Evolutionary conservation across 2,113 vertebrate genomes (phyloP).

Genomic region (Chunga burmeisteri): DNA sequence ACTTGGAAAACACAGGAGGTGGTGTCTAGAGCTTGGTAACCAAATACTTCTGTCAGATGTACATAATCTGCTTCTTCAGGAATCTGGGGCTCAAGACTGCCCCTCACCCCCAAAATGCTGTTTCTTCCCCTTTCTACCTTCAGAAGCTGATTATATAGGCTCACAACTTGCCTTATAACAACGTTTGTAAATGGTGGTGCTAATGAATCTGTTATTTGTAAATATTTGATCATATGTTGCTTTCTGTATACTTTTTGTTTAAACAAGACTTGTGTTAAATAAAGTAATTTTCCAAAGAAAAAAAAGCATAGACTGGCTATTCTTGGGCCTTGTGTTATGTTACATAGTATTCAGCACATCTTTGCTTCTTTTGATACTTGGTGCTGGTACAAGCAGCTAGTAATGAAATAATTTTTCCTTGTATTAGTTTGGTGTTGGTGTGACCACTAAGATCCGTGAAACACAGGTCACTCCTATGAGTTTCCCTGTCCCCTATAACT

Average conservation of each 20-base stretch:
- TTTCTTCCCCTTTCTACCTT: not conserved
- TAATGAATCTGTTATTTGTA: not conserved
- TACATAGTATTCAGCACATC: not conserved
- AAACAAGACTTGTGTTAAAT: not conserved
- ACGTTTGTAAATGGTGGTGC: not conserved
- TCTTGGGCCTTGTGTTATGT: not conserved
- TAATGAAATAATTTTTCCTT: not conserved
- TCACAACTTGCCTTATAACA: not conserved
- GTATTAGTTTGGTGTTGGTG: not conserved
- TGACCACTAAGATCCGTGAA: not conserved
- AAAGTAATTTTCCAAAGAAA: not conserved
- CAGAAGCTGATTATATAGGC: not conserved
- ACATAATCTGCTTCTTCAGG: not conserved
- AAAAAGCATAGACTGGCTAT: not conserved
- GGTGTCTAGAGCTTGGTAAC: not conserved
- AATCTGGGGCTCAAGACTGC: not conserved
- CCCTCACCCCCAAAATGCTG: not conserved
- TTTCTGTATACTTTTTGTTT: constrained; percentile 7
- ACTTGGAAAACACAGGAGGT: not conserved
- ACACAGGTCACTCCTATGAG: not conserved
- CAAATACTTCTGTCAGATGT: not conserved
- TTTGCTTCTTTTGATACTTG: not conserved
- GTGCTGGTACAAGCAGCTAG: not conserved
- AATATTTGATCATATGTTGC: not conserved
- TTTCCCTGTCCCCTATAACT: not conserved